Percentiles rank a stretch among this genome's conserved stretches.
Evolutionary conservation across 2,888 invertebrate species (phyloP).

Genomic region (Megalurothrips usitatus): DNA sequence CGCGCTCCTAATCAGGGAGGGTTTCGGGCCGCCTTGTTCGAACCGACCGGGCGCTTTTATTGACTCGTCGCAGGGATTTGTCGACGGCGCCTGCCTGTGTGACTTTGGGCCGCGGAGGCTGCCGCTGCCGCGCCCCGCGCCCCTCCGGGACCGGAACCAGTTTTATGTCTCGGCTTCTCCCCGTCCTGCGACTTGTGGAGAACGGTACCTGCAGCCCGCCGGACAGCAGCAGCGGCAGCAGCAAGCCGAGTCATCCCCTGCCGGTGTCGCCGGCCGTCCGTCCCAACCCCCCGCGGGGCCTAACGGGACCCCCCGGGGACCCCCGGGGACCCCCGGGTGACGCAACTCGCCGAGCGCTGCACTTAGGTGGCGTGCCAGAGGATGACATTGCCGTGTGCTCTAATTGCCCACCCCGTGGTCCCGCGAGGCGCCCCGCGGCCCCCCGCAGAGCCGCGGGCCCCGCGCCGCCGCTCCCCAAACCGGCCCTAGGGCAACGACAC

Average conservation of each 20-base stretch:
- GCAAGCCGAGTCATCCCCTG: too few species aligned
- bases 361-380: too few species aligned
- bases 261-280: too few species aligned
- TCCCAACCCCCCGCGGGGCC: too few species aligned
- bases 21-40: background rate
- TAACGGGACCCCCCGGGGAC: too few species aligned
- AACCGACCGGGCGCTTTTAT: background rate
- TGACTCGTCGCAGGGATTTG: background rate
- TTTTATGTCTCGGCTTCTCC: background rate
- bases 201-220: background rate
- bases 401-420: background rate
- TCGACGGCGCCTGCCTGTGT: background rate
- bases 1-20: background rate
- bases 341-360: too few species aligned
- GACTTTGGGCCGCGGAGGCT: background rate
- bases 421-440: background rate
- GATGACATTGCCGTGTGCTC: background rate
- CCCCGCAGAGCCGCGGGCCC: background rate
- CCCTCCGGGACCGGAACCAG: background rate
- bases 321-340: too few species aligned
- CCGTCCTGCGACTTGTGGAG: background rate
- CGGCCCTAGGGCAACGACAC: conserved; percentile 23
- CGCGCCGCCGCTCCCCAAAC: background rate
- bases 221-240: background rate
- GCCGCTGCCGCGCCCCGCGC: too few species aligned